Evolutionary conservation across 2,113 vertebrate species (phyloP).

Genomic region (Malurus elegans): DNA sequence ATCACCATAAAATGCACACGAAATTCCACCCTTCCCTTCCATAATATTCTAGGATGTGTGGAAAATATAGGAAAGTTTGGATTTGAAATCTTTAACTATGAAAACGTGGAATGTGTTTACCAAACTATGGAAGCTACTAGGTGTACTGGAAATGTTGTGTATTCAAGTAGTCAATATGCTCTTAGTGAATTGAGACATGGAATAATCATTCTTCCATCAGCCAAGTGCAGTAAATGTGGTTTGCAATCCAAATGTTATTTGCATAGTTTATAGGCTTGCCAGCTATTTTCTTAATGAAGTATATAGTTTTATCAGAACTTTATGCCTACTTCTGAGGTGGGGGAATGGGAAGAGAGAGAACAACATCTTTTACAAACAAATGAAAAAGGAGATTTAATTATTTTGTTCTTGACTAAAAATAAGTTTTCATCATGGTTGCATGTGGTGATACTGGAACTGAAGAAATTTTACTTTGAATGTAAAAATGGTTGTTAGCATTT

Average conservation of each 20-base stretch:
- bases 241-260: slow-evolving; percentile 5
- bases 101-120: neutral
- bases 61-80: neutral
- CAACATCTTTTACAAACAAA: neutral
- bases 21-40: neutral
- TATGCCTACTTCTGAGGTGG: neutral
- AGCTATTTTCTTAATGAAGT: neutral
- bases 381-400: neutral
- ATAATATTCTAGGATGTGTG: neutral
- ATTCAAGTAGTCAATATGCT: neutral
- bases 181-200: neutral
- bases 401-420: neutral
- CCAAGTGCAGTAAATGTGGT: neutral
- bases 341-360: neutral
- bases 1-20: neutral
- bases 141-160: neutral
- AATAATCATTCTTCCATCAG: slow-evolving; percentile 32
- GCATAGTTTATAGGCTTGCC: neutral
- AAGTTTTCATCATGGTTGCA: neutral
- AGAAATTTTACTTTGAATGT: neutral
- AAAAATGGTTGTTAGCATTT: neutral
- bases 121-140: neutral
- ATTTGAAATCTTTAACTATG: neutral
- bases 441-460: neutral
- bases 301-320: neutral